Conservation (phyloP, 1,140 invertebrate genomes). For the Bombus pyrosoma region DNA sequence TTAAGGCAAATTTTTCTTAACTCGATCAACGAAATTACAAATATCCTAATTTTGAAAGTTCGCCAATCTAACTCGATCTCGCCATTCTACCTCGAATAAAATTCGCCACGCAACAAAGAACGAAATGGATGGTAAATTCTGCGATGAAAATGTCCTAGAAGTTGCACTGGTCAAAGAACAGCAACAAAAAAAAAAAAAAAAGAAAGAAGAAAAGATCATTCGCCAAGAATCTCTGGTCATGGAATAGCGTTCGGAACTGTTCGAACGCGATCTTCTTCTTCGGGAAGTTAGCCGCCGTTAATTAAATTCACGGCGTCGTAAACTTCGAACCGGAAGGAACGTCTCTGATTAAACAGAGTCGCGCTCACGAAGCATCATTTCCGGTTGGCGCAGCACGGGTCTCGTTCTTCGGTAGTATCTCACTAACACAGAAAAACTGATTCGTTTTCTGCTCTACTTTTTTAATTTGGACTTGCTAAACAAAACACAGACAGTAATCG, state of each 20-base stretch:
- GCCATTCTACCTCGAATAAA: not conserved
- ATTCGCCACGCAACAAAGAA: not conserved
- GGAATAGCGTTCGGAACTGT: not conserved
- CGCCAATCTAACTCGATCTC: not conserved
- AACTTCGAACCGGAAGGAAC: constrained; percentile 11
- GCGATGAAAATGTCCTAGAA: not conserved
- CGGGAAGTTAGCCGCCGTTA: constrained; percentile 14
- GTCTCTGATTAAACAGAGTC: constrained; percentile 2
- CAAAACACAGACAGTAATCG: constrained; percentile 88
- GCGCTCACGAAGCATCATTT: not conserved
- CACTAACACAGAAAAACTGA: constrained; percentile 79
- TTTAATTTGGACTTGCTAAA: constrained; percentile 82
- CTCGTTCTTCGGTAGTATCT: constrained; percentile 59
- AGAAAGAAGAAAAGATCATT: not conserved
- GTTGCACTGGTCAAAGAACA: not conserved
- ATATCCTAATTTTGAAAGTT: not conserved
- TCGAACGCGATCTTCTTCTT: not conserved
- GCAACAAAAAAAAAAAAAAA: no score
- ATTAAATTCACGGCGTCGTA: constrained; percentile 26
- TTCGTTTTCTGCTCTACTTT: constrained; percentile 82
- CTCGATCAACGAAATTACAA: no score
- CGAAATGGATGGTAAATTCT: not conserved
- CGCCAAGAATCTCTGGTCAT: not conserved
- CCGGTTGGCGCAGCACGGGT: constrained; percentile 1
- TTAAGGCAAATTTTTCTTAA: no score